Evolutionary conservation across 2,888 invertebrate species (phyloP), one percentile per base, ranked within the genome.

Genomic region (Chymomyza procnemis): DNA sequence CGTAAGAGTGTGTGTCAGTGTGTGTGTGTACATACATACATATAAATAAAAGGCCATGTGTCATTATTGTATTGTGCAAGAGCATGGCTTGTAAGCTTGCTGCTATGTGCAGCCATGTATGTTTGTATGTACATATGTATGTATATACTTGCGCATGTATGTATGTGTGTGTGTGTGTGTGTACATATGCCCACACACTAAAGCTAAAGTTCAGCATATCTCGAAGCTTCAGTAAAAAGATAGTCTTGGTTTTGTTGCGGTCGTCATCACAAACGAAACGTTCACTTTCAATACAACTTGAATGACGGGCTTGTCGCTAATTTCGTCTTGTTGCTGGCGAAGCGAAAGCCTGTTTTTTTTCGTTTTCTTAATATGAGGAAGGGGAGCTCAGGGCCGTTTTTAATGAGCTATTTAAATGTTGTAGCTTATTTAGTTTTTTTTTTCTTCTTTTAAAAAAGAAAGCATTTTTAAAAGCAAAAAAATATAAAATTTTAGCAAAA

Each of bases 201-300:
- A 73, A 83, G 84, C 85, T 85, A 81, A 80, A 80, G 85, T 80
- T 80, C 85, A 80, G 68, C 80, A 85, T 82, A 81, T 85, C 77
- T 79, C 66, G 67, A 68, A 80, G 82, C 79, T 84, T 79, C 74
- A 79, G 26, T 6, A 26, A 73, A 80, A 75, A 80, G 80, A 85
- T 77, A 85, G 80, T 82, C 78, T 77, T 70, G 76, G 64, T 79
- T 80, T 80, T 81, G 85, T 82, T 77, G 78, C 69, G 77, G 68
- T 73, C 60, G 54, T 52, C 57, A 18, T 41, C 61, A 21, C 61
- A 52, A 78, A 80, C 82, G 79, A 84, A 80, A 80, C 80, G 85
- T 80, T 80, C 80, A 80, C 80, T 80, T 80, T 80, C 80, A 80
- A 80, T 80, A 80, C 82, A 80, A 80, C 80, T 80, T 80, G 80